Evolutionary conservation across 2,888 invertebrate species (phyloP), one percentile per base, ranked within the genome.

Genomic region (Coleophora deauratella): DNA sequence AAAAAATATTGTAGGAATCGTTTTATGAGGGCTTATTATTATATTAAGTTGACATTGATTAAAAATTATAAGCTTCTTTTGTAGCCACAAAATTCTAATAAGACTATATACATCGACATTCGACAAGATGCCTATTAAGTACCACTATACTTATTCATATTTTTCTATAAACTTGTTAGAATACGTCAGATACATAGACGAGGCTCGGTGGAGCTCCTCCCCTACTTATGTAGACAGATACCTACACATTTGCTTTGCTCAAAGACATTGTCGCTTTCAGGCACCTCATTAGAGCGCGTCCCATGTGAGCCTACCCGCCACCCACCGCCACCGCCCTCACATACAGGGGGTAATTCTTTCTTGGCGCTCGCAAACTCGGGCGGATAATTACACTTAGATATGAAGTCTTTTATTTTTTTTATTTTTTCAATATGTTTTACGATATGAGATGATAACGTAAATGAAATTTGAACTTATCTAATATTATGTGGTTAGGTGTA

Each of bases 191-290:
- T 59, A 59, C 64, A 65, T 59, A 41, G 50, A 51, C 46, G 52
- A 45, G 48, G 44, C 52, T 43, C 44, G 57, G 55, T 61, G 62
- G 65, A 66, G 66, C 69, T 65, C 77, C 80, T 65, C 73, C 80
- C 76, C 67, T 44, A 50, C 55, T 58, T 78, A 72, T 72, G 72
- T 84, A 82, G 77, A 61, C 66, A 65, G 62, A 82, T 82, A 82
- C 73, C 73, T 79, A 81, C 80, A 81, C 80, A 75, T 82, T 82
- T 81, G 82, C 79, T 81, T 79, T 77, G 75, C 79, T 81, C 80
- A 82, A 81, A 82, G 84, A 84, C 84, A 85, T 84, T 85, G 84
- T 84, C 84, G 82, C 84, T 84, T 84, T 84, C 82, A 84, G 84
- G 82, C 84, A 85, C 84, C 82, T 85, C 84, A 85, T 85, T 85